Evolutionary conservation across 2,797 vertebrate species (phyloP), one percentile per base, ranked within the genome.

Genomic region (Catamblyrhynchus diadema): DNA sequence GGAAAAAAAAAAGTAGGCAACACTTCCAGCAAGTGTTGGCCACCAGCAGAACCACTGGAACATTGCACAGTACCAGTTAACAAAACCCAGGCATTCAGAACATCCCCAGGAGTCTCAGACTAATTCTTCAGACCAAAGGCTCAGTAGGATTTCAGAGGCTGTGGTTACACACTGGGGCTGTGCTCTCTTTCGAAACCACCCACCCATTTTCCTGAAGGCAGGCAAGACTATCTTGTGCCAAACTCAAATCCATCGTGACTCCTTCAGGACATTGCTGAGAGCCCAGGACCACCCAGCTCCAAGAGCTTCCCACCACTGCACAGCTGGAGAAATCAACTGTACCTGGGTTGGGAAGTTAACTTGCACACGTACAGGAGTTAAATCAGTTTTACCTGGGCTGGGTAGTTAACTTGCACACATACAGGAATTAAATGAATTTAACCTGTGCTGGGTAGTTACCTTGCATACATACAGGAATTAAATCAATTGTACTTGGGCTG

Each of bases 1-100:
- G 10, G 24, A 11, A 2, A 27, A 17, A 57, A 60, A 41, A 28
- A 48, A 0, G 0, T 2, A 73, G n/a, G 25, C 24, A 70, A 45
- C 14, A 20, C 18, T 32, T 28, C 18, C 42, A 88, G 60, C 28
- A 69, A 80, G 42, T 3, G 39, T 5, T 59, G 28, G 51, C 24
- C 39, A 78, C 20, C 42, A 70, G 70, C 14, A 74, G 57, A 91
- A 57, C 48, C 48, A 16, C 48, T 24, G 45, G 30, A 77, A 70
- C 16, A 23, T 10, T 57, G 42, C 19, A 33, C 2, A 1, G 2
- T 6, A 48, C 7, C 33, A 35, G 7, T 27, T 39, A 53, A 88
- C 54, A 86, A 72, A 80, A 53, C 11, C 12, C 64, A 65, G 28
- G 30, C 21, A 28, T 48, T 61, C 23, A 69, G 67, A 82, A 37